Evolutionary conservation across 2,888 invertebrate genomes (phyloP), one percentile per base, ranked within the genome.

Genomic region (Folsomia manolachei): DNA sequence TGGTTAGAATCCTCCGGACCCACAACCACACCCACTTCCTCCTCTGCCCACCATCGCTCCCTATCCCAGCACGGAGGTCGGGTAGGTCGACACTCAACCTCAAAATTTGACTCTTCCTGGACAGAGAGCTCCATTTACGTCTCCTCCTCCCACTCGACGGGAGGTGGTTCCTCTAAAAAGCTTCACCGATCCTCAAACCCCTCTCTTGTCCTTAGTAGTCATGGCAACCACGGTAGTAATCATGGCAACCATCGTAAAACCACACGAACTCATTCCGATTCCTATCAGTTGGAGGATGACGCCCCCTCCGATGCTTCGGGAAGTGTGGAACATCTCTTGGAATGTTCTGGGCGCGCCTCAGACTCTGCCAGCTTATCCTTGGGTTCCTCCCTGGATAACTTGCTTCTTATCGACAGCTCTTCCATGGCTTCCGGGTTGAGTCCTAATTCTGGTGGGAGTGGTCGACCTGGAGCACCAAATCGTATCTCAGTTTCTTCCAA

Each of bases 331-430:
- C 77, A n/a, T 75, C 77, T 9, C 77, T 74, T 19, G n/a, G n/a
- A n/a, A 77, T 74, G 65, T 77, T 75, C 11, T 9, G 7, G 14
- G 39, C 14, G 39, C 14, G 39, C 39, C 39, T 4, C 39, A 39
- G 4, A 4, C 14, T 4, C 39, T 14, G 39, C 39, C 39, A 39
- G n/a, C 39, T 9, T 39, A 4, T 39, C 79, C 65, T 66, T 81
- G 39, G 81, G 78, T 11, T 74, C 74, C 26, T 75, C 75, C 63
- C 64, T 81, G 25, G 81, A 81, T 23, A 80, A 81, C 72, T 71
- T 81, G 7, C 75, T 81, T 9, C 67, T 81, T 0, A 79, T 81
- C 1, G 81, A 80, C 64, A 74, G 77, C 9, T 73, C 76, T 24
- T 76, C 76, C 19, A 73, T 75, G 24, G 76, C 77, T 27, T 78